Conservation (phyloP, 2,888 invertebrate species). For the Schizotus pectinicornis region DNA sequence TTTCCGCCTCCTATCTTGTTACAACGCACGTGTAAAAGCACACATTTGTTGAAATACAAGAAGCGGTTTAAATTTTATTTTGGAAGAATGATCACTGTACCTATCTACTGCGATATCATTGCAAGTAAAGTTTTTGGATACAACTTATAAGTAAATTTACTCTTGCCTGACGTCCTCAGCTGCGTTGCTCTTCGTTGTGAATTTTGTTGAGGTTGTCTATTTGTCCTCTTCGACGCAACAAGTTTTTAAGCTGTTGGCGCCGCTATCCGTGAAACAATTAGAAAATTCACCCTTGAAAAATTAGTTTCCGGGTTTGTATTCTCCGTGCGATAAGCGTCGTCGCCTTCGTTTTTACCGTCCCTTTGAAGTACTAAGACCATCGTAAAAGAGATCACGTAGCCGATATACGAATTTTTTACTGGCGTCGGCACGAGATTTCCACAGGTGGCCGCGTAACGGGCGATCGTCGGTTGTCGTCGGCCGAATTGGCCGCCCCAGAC, state of each 20-base stretch:
- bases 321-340: too few relatives aligned
- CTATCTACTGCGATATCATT: too few relatives aligned
- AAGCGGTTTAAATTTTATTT: too few relatives aligned
- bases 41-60: too few relatives aligned
- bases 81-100: too few relatives aligned
- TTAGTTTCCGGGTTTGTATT: background rate
- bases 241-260: background rate
- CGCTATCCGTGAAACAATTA: background rate
- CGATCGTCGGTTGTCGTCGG: constrained; percentile 36
- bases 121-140: too few relatives aligned
- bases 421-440: constrained; percentile 25
- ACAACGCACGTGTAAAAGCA: too few relatives aligned
- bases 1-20: too few relatives aligned
- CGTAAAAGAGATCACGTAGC: constrained; percentile 22
- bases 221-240: background rate
- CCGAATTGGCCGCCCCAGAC: constrained; percentile 36
- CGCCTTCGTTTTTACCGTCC: constrained; percentile 3
- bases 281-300: background rate
- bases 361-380: background rate
- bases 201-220: background rate
- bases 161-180: too few relatives aligned
- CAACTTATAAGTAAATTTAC: too few relatives aligned
- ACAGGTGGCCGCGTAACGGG: constrained; percentile 35
- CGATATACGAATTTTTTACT: constrained; percentile 16
- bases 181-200: too few relatives aligned